Conservation (phyloP, 2,113 vertebrate species). For the Brachyhypopomus gauderio region DNA sequence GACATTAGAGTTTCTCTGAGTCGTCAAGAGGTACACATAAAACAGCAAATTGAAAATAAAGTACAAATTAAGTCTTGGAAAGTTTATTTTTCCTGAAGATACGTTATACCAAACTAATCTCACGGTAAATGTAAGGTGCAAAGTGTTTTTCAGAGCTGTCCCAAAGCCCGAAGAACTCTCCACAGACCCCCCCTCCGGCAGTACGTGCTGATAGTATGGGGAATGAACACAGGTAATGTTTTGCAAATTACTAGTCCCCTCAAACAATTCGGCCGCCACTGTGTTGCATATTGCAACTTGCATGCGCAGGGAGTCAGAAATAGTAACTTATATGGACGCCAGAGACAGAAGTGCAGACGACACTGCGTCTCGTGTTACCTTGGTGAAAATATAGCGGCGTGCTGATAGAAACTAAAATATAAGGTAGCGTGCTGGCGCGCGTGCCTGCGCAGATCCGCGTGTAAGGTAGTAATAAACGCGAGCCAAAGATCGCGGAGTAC, state of each 20-base stretch:
- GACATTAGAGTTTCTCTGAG: too few species aligned
- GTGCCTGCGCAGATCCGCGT: background rate
- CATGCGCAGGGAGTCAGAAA: background rate
- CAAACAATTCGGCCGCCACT: background rate
- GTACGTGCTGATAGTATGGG: background rate
- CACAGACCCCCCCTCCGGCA: background rate
- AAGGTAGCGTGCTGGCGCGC: background rate
- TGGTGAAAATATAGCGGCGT: background rate
- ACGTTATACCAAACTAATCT: background rate
- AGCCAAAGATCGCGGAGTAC: constrained; percentile 17
- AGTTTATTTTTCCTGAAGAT: background rate
- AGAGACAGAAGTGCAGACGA: background rate
- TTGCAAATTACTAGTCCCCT: background rate
- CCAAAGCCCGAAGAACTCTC: background rate
- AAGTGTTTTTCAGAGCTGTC: too few species aligned
- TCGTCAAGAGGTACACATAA: background rate
- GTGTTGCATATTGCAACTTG: background rate
- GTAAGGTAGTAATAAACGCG: constrained; percentile 30
- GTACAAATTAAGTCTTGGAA: background rate
- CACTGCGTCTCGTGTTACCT: background rate
- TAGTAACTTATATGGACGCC: background rate
- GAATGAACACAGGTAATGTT: constrained; percentile 6
- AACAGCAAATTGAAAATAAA: background rate
- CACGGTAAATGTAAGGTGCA: background rate
- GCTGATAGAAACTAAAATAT: background rate